Conservation (phyloP, 2,797 vertebrate genomes). For the Gallinago stenura region DNA sequence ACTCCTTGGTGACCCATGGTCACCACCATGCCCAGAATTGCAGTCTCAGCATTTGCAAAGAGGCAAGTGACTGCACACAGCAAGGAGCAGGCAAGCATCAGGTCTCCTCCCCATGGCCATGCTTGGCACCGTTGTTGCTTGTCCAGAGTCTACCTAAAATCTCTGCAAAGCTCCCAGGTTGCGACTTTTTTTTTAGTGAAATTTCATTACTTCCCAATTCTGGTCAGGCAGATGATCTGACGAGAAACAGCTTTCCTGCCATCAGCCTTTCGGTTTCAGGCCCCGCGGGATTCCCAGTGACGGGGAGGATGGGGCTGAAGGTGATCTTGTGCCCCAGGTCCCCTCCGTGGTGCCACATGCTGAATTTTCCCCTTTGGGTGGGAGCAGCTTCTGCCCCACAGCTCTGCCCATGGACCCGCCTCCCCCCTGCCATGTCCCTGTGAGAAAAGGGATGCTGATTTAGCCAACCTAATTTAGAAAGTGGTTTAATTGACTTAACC, state of each 20-base stretch:
- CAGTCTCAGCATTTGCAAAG: no score
- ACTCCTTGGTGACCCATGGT: no score
- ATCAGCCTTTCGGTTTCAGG: neutral
- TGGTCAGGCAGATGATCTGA: neutral
- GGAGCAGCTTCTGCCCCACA: neutral
- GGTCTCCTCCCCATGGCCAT: no score
- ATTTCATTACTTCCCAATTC: neutral
- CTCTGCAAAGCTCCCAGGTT: no score
- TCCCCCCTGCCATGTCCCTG: neutral
- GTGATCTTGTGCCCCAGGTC: fast-evolving
- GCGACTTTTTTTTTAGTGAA: neutral
- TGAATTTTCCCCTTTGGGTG: fast-evolving
- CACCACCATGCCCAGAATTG: no score
- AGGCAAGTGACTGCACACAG: no score
- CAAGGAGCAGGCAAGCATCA: no score
- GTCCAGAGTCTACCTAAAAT: no score
- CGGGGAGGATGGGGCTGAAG: fast-evolving
- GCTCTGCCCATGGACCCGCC: neutral
- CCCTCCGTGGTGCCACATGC: fast-evolving
- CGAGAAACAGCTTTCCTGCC: neutral
- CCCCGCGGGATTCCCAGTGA: fast-evolving
- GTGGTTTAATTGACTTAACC: neutral
- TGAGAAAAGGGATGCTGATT: neutral
- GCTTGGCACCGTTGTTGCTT: no score
- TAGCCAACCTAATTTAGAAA: neutral